These are phyloP conservation scores for Xenops minutus DNA, from an alignment of 2,797 vertebrate genomes.

Conservation along the genomic window DNA sequence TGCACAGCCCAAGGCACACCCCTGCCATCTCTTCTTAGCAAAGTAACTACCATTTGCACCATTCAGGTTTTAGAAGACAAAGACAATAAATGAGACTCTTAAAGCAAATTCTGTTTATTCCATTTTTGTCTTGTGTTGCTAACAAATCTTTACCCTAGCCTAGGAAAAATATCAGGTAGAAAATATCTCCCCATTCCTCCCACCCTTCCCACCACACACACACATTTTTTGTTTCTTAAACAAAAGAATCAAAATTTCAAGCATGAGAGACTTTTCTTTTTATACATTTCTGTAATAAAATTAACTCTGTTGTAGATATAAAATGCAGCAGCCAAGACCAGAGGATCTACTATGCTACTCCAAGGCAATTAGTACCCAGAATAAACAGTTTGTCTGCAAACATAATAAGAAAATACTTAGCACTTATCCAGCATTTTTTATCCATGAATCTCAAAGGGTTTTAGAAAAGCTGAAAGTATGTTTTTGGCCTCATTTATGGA, in stretches of 20 bases:
- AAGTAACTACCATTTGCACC: not conserved
- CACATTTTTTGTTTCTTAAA: conserved; percentile 8
- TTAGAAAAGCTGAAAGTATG: conserved; percentile 17
- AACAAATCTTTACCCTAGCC: conserved; percentile 20
- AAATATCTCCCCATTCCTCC: conserved; percentile 31
- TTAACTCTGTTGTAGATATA: conserved; percentile 40
- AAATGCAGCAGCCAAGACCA: conserved; percentile 49
- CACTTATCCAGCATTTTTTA: conserved; percentile 42
- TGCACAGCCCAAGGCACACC: not conserved
- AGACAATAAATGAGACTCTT: not conserved
- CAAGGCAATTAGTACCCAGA: conserved; percentile 48
- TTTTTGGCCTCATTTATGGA: not conserved
- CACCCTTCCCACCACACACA: not conserved
- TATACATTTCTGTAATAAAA: conserved; percentile 52
- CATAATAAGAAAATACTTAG: conserved; percentile 59
- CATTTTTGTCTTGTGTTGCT: not conserved
- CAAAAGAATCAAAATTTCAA: conserved; percentile 43
- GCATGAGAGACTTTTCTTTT: conserved; percentile 26
- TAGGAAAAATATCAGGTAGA: conserved; percentile 57
- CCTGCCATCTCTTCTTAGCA: not conserved
- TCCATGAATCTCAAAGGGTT: conserved; percentile 33
- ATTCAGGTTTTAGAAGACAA: not conserved
- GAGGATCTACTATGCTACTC: conserved; percentile 30
- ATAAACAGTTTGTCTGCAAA: conserved; percentile 47
- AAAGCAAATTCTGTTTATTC: conserved; percentile 63